Percentiles rank a stretch among this genome's conserved stretches.
These are phyloP conservation scores for Maniola hyperantus DNA, from an alignment of 2,888 invertebrate genomes.

Conservation along the genomic window DNA sequence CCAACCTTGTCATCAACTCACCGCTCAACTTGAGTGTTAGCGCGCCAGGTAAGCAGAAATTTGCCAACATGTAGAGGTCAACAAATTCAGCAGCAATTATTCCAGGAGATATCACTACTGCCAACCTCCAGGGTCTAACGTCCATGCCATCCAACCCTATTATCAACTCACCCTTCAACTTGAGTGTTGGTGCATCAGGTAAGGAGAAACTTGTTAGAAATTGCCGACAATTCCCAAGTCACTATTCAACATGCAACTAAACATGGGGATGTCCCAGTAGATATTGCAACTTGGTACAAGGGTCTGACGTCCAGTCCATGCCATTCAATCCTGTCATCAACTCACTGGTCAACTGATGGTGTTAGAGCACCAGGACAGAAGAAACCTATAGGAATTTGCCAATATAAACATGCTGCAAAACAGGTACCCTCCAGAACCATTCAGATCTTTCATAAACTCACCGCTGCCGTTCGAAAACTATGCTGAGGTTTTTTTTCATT, in stretches of 20 bases:
- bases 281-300: constrained; percentile 84
- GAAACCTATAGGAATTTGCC: constrained; percentile 45
- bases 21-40: constrained; percentile 92
- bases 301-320: no score
- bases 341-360: constrained; percentile 91
- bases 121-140: constrained; percentile 90
- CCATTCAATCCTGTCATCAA: constrained; percentile 88
- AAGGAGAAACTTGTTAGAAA: constrained; percentile 42
- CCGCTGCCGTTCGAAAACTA: background rate
- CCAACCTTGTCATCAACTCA: constrained; percentile 88
- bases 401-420: no score
- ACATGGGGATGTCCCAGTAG: constrained; percentile 80
- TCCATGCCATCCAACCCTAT: constrained; percentile 88
- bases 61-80: constrained; percentile 74
- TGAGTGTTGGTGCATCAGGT: constrained; percentile 87
- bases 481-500: background rate
- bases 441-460: no score
- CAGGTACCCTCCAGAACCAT: no score
- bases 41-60: constrained; percentile 67
- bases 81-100: constrained; percentile 77
- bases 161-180: constrained; percentile 91
- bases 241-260: constrained; percentile 89
- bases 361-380: constrained; percentile 83
- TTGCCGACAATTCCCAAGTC: constrained; percentile 92
- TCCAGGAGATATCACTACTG: constrained; percentile 79